phyloP scores from a whole-genome alignment of 1,140 invertebrate genomes.

The Micrasema minimum region DNA sequence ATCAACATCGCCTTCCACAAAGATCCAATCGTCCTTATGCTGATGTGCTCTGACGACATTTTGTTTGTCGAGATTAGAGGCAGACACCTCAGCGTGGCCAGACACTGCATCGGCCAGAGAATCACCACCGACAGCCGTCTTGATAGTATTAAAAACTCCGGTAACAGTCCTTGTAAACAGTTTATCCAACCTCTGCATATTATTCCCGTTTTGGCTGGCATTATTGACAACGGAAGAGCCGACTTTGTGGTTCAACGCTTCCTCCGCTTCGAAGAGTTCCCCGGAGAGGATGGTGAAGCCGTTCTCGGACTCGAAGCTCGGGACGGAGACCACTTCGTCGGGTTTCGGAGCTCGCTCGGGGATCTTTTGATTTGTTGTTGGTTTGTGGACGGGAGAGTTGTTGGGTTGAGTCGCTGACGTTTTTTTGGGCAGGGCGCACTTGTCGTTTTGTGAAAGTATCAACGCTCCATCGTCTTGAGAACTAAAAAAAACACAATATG shows the following conservation, averaged over 20 bases:
- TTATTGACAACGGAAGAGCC: background rate
- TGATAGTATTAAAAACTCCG: constrained; percentile 64
- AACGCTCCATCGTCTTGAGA: constrained; percentile 23
- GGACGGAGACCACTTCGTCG: constrained; percentile 30
- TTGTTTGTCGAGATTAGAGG: constrained; percentile 35
- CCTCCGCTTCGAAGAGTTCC: constrained; percentile 48
- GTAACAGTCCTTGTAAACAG: constrained; percentile 64
- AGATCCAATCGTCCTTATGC: constrained; percentile 49
- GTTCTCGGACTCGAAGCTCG: constrained; percentile 50
- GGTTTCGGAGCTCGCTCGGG: constrained; percentile 35
- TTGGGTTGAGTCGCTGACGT: constrained; percentile 55
- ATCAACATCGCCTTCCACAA: constrained; percentile 45
- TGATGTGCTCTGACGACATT: constrained; percentile 12
- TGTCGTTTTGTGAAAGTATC: constrained; percentile 56
- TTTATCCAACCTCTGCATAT: constrained; percentile 64
- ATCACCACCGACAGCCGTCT: constrained; percentile 63
- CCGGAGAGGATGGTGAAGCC: constrained; percentile 48
- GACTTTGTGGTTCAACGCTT: constrained; percentile 46
- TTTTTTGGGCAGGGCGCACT: constrained; percentile 57
- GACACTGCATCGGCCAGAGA: constrained; percentile 52
- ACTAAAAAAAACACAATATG: constrained; percentile 8
- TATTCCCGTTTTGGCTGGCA: constrained; percentile 57
- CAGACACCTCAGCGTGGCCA: constrained; percentile 31
- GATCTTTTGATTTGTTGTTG: constrained; percentile 6
- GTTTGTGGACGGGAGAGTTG: constrained; percentile 42